These are phyloP conservation scores for Propithecus coquereli DNA, from an alignment of 2,113 vertebrate species.

Conservation along the genomic window DNA sequence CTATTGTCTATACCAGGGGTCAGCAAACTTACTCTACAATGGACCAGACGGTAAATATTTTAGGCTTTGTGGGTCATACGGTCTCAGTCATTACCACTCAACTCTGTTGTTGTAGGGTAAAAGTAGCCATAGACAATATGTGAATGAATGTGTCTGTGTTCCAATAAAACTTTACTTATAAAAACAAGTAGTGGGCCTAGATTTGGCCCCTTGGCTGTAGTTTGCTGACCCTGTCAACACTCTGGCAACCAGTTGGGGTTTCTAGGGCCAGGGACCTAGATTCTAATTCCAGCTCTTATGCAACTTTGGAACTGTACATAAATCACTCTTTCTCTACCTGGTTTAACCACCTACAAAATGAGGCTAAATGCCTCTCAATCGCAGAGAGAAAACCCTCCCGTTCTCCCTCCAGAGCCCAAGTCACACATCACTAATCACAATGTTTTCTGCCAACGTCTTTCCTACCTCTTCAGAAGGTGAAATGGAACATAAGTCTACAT, in stretches of 20 bases:
- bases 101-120: not conserved
- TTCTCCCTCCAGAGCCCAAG: not conserved
- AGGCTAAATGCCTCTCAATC: not conserved
- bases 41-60: not conserved
- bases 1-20: not conserved
- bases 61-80: not conserved
- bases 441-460: not conserved
- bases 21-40: not conserved
- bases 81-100: not conserved
- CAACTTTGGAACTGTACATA: not conserved
- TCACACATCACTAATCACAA: not conserved
- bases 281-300: not conserved
- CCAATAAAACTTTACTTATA: not conserved
- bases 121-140: not conserved
- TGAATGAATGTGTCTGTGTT: not conserved
- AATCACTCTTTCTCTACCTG: not conserved
- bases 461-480: not conserved
- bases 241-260: not conserved
- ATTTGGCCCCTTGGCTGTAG: not conserved
- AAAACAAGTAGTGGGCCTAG: not conserved
- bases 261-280: not conserved
- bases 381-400: not conserved
- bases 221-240: not conserved
- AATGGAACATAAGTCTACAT: not conserved
- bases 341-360: not conserved